Evolutionary conservation across 2,888 invertebrate genomes (phyloP), one percentile per base, ranked within the genome.

Genomic region (Colostygia pectinataria): DNA sequence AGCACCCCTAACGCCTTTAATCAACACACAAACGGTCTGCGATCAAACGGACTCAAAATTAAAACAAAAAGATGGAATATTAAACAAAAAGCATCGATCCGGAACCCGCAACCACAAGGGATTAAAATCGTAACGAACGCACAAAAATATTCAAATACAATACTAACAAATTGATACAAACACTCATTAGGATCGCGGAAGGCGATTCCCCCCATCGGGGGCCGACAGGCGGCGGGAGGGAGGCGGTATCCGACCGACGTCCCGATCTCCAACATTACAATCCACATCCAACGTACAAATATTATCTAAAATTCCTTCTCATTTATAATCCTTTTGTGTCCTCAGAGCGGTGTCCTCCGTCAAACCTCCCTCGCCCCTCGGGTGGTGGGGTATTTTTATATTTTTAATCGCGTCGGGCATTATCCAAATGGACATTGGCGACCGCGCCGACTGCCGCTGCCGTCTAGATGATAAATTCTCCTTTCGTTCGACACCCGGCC

Each of bases 271-370:
- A 78, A 82, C 87, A 82, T 87, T 89, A 88, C 90, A 89, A 89
- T 90, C 87, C 89, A 87, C 89, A 88, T 88, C 83, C 88, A 81
- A 76, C 89, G 89, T 87, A 90, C 90, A 90, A 90, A 90, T 90
- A 89, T 90, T 90, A 90, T 90, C 90, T 90, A 88, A 89, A 90
- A 90, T 90, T 90, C 90, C 90, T 90, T 89, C 90, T 90, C 90
- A 90, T 90, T 90, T 90, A 90, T 90, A 90, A 90, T 90, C 90
- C 90, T 90, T 90, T 90, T 90, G 90, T 90, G 89, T 90, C 89
- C 87, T 88, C 87, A 81, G 85, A 79, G 87, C 85, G 83, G 86
- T 82, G 86, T 89, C 90, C 88, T 89, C 89, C 89, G 89, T 86
- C 89, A 85, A 81, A 80, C 71, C 77, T 76, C 67, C 75, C 76